Percentiles rank a stretch among this genome's conserved stretches.
phyloP scores from a whole-genome alignment of 2,888 invertebrate species.

The Cataglyphis altisquamis region DNA sequence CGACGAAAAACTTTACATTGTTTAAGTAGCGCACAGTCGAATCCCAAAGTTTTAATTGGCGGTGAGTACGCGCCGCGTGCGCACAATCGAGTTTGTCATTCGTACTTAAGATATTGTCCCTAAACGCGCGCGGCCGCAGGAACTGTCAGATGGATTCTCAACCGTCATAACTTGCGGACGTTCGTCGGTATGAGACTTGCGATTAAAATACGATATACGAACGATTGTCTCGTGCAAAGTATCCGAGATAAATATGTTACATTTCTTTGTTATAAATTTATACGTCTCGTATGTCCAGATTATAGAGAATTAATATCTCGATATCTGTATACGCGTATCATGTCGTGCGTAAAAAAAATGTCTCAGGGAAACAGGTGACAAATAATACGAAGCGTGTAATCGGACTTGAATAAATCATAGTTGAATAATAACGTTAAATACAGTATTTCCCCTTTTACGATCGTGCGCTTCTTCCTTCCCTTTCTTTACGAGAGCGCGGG shows the following conservation, averaged over 20 bases:
- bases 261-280: background rate
- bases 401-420: background rate
- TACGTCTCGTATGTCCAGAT: background rate
- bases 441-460: background rate
- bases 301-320: too few relatives aligned
- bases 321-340: too few relatives aligned
- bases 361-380: background rate
- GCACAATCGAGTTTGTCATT: constrained; percentile 52
- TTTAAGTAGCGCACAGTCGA: constrained; percentile 53
- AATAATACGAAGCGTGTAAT: background rate
- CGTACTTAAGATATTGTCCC: constrained; percentile 44
- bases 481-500: background rate
- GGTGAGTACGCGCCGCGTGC: constrained; percentile 41
- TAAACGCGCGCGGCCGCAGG: constrained; percentile 15
- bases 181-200: background rate
- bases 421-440: background rate
- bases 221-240: background rate
- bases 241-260: background rate
- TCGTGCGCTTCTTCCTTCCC: background rate
- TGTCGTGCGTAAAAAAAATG: background rate
- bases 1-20: constrained; percentile 56
- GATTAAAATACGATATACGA: background rate
- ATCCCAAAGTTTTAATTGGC: constrained; percentile 55
- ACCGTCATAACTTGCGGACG: constrained; percentile 23
- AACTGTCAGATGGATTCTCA: constrained; percentile 23